Conservation (phyloP, 1,140 invertebrate genomes). For the Drosophila carrolli region DNA sequence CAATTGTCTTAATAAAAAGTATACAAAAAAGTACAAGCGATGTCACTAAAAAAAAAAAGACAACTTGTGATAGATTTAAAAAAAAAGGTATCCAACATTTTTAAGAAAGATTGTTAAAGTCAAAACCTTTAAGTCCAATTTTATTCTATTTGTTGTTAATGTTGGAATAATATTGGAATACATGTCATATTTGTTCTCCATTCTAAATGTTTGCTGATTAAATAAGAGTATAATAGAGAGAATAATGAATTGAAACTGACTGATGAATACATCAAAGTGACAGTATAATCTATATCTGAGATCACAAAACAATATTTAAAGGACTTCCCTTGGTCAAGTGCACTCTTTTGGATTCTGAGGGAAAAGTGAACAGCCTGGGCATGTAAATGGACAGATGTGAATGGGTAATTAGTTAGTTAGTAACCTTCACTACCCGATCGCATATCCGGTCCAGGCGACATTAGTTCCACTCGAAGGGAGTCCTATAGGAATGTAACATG, state of each 20-base stretch:
- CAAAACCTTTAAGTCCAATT: no score
- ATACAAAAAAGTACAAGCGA: background rate
- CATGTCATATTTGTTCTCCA: background rate
- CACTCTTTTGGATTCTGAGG: background rate
- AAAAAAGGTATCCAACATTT: no score
- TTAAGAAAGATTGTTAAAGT: no score
- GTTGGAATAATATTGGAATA: background rate
- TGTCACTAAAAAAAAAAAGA: background rate
- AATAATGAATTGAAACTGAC: background rate
- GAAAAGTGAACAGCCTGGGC: background rate
- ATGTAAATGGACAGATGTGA: conserved; percentile 39
- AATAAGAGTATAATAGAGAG: background rate
- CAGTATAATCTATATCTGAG: background rate
- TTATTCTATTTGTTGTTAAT: no score
- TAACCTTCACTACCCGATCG: conserved; percentile 34
- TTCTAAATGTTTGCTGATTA: background rate
- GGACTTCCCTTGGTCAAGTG: conserved; percentile 25
- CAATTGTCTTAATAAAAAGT: background rate
- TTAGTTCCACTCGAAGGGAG: conserved; percentile 56
- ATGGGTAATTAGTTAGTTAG: conserved; percentile 34
- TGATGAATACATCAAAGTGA: conserved; percentile 6
- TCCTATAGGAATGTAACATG: conserved; percentile 14
- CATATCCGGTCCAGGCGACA: conserved; percentile 38
- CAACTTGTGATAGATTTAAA: no score
- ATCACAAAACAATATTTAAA: conserved; percentile 5